A percentile compares a stretch with the other conserved stretches of the same genome.
Conservation (phyloP, 2,888 invertebrate species). For the Craniophora ligustri region DNA sequence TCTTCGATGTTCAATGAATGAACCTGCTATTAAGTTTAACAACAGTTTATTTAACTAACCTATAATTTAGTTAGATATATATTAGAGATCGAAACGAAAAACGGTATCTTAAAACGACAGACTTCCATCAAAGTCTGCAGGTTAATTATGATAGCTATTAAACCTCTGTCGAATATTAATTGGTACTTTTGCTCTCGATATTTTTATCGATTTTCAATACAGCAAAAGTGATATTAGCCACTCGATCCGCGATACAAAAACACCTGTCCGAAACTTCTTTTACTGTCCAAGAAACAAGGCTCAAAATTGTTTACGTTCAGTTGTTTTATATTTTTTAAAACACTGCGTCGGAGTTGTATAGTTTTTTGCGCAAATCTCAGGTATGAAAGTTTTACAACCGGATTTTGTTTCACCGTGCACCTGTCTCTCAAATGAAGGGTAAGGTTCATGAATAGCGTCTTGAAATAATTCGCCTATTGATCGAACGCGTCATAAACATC, state of each 20-base stretch:
- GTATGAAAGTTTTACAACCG: conserved; percentile 58
- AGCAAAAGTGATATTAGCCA: conserved; percentile 40
- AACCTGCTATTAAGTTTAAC: conserved; percentile 38
- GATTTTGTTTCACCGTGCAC: conserved; percentile 36
- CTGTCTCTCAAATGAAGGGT: conserved; percentile 46
- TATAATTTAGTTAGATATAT: conserved; percentile 37
- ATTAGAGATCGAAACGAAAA: conserved; percentile 31
- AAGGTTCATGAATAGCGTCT: conserved; percentile 45
- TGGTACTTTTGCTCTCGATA: conserved; percentile 49
- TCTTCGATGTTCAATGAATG: conserved; percentile 14
- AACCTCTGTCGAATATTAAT: conserved; percentile 45
- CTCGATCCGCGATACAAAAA: conserved; percentile 26
- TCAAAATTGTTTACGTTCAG: conserved; percentile 33
- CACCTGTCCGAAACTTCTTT: conserved; percentile 29
- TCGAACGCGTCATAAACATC: conserved; percentile 44
- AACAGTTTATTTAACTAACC: conserved; percentile 47
- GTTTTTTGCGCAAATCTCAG: conserved; percentile 55
- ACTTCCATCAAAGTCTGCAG: conserved; percentile 34
- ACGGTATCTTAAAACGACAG: conserved; percentile 34
- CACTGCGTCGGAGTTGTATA: conserved; percentile 48
- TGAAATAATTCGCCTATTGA: conserved; percentile 49
- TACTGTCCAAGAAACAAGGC: conserved; percentile 38
- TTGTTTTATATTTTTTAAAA: conserved; percentile 28
- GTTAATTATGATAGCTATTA: conserved; percentile 46
- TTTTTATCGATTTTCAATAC: conserved; percentile 34